Base-by-base conservation (phyloP, 2,888 invertebrate genomes). In the Camptogramma bilineatum region DNA sequence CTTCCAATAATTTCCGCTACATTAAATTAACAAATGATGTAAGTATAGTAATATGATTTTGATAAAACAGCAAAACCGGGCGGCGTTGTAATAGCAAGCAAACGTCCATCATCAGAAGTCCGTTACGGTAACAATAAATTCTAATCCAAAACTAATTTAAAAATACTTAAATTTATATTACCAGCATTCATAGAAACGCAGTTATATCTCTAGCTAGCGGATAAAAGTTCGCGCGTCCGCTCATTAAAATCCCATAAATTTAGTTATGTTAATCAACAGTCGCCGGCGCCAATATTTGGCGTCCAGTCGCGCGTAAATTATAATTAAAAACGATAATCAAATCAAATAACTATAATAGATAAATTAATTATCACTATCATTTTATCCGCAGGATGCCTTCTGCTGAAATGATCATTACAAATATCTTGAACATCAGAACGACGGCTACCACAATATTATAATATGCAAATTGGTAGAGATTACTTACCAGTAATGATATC, bases 231-330 rank as follows among this genome's bases (percentile, higher is more conserved):
- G 3, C 13, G 34, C 34, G 34, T 39, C 34, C 34, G 34, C 3
- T 39, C 34, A 39, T 39, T 39, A 39, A 39, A 39, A 39, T 39
- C 34, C 13, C 34, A 39, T 39, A 39, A 39, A 39, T 39, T 39
- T 13, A 10, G 34, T 39, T 39, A 39, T 39, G 34, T 13, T 39
- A 39, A 39, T 39, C 13, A 13, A 13, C 13, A 10, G 34, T 4
- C 34, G 34, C 34, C 34, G 34, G 34, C 34, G 34, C 34, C 34
- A 39, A 13, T 39, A 39, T 39, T 39, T 39, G 13, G 13, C 34
- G 13, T 39, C 13, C 34, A 39, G 34, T 34, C 9, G 13, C 34
- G 13, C 34, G 3, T 39, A 39, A 10, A 13, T 3, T 39, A 39
- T 39, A 39, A 13, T 39, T 39, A 39, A 39, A 39, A 13, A 13